Evolutionary conservation across 2,113 vertebrate species (phyloP).

Genomic region (Cichladusa arquata): DNA sequence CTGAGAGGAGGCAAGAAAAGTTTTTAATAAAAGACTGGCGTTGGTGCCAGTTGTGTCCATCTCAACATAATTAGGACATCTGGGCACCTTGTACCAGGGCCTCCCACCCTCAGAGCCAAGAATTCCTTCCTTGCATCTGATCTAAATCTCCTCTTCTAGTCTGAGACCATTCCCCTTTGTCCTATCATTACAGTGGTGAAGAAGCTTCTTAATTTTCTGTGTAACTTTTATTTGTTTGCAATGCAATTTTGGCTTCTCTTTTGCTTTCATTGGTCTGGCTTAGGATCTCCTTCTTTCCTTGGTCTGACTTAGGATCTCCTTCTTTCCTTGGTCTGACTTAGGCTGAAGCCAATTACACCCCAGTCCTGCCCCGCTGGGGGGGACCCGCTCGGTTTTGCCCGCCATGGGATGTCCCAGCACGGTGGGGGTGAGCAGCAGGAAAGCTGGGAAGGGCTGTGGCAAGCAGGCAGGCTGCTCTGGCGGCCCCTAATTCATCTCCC

Average conservation of each 20-base stretch:
- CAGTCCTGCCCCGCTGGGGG: not conserved
- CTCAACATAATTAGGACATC: not conserved
- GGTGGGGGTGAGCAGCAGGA: not conserved
- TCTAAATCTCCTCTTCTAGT: not conserved
- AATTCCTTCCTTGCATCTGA: not conserved
- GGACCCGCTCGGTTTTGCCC: not conserved
- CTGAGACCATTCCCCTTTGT: not conserved
- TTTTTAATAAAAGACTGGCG: too few species aligned
- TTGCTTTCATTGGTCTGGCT: not conserved
- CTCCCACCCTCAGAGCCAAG: accelerated
- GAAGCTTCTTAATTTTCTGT: not conserved
- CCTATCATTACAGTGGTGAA: too few species aligned
- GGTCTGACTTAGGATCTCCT: too few species aligned
- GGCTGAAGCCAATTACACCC: not conserved
- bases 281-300: too few species aligned
- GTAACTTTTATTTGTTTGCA: not conserved
- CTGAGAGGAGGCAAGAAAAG: too few species aligned
- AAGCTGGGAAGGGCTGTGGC: not conserved
- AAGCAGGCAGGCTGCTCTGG: not conserved
- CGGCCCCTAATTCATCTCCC: conserved; percentile 8
- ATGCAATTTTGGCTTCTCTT: not conserved
- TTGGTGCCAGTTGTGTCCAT: too few species aligned
- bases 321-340: too few species aligned
- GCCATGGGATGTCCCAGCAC: not conserved
- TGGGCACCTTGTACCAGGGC: not conserved